phyloP scores from a whole-genome alignment of 37 sponge, comb jelly and placozoan species.

The Agelas oroides region DNA sequence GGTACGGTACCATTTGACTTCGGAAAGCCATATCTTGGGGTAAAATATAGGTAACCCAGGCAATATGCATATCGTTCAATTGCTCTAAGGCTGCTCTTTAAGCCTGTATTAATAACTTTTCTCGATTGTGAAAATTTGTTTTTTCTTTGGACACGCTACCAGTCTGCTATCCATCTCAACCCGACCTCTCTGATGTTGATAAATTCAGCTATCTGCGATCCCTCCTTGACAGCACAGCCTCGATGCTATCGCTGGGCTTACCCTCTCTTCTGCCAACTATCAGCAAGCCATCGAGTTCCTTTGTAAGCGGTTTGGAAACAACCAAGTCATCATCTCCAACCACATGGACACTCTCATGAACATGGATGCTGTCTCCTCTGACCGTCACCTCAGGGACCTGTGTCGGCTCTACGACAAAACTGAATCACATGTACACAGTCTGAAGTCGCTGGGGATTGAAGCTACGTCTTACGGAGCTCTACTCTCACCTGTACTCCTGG shows the following conservation, averaged over 20 bases:
- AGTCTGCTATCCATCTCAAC: constrained; percentile 41
- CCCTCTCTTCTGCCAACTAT: constrained; percentile 31
- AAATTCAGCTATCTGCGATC: constrained; percentile 38
- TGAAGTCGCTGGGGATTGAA: constrained; percentile 31
- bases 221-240: constrained; percentile 37
- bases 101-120: too few relatives aligned
- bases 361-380: constrained; percentile 8
- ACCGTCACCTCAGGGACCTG: neutral
- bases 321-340: constrained; percentile 12
- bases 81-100: too few relatives aligned
- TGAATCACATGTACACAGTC: constrained; percentile 4
- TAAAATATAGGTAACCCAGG: too few relatives aligned
- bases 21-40: too few relatives aligned
- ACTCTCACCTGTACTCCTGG: constrained; percentile 20
- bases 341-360: constrained; percentile 43
- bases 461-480: constrained; percentile 29
- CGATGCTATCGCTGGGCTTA: constrained; percentile 11
- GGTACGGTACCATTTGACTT: too few relatives aligned
- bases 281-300: constrained; percentile 15
- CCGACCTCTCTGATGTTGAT: constrained; percentile 24
- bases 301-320: constrained; percentile 38
- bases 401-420: constrained; percentile 28
- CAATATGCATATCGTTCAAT: too few relatives aligned
- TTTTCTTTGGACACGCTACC: constrained; percentile 41
- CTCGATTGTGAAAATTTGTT: too few relatives aligned